Evolutionary conservation across 1,140 invertebrate genomes (phyloP).

Genomic region (Lerema accius): DNA sequence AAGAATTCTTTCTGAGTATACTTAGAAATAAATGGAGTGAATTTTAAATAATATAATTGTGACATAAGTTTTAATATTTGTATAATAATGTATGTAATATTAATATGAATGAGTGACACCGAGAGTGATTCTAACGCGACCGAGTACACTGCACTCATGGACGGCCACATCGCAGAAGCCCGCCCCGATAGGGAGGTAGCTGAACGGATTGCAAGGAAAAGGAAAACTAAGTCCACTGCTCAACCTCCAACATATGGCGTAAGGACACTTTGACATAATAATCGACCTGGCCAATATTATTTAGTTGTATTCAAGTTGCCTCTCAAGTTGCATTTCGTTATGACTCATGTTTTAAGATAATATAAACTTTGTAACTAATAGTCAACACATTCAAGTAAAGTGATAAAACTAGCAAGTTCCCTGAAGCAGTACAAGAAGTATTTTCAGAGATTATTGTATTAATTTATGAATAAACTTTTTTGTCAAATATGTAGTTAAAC

Average conservation of each 20-base stretch:
- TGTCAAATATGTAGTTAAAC: too few relatives aligned
- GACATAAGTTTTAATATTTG: constrained; percentile 7
- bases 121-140: constrained; percentile 80
- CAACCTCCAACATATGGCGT: constrained; percentile 71
- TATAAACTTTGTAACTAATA: too few relatives aligned
- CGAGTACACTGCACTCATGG: constrained; percentile 91
- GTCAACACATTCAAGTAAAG: too few relatives aligned
- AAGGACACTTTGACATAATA: constrained; percentile 41
- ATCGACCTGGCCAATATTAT: neutral
- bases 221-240: constrained; percentile 67
- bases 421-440: too few relatives aligned
- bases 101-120: constrained; percentile 75
- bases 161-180: constrained; percentile 87
- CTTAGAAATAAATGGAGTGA: too few relatives aligned
- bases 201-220: constrained; percentile 72
- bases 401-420: too few relatives aligned
- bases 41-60: neutral
- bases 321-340: too few relatives aligned
- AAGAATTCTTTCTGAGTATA: too few relatives aligned
- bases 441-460: too few relatives aligned
- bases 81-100: constrained; percentile 56
- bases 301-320: too few relatives aligned
- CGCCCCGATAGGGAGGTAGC: constrained; percentile 75
- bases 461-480: too few relatives aligned
- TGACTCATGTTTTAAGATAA: too few relatives aligned